Base-by-base conservation (phyloP, 2,888 invertebrate genomes). In the Malachius bipustulatus region DNA sequence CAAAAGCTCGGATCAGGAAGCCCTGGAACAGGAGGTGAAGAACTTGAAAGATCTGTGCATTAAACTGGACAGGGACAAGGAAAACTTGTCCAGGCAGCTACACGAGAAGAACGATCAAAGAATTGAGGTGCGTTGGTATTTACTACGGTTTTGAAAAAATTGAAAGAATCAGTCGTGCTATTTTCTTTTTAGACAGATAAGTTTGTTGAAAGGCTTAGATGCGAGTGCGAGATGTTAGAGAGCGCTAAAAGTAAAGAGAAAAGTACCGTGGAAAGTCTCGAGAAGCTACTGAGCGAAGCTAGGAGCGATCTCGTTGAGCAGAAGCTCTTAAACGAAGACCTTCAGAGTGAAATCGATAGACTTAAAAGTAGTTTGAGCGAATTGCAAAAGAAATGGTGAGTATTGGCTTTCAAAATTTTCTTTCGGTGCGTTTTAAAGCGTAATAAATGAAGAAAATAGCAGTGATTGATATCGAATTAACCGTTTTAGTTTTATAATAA, bases 61-160 rank as follows among this genome's bases (percentile, higher is more conserved):
- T 51, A 68, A 70, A 63, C 51, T 82, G 52, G 72, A 83, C 60
- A 69, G 70, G 56, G 70, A 82, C 63, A 75, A 79, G 55, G 71
- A 80, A 49, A 67, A 69, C 57, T 57, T 77, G 2, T 59, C 67
- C 44, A 64, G 66, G n/a, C 70, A 74, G 41, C 50, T 71, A 1
- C 58, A 8, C 9, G 69, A 70, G 38, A 63, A 66, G 38, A 68
- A 69, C 26, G 60, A 61, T 3, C 47, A 59, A 36, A 62, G 59
- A 45, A 45, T 50, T 11, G 62, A 64, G 53, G 67, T 70, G 52
- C 45, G 47, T 52, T 37, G 16, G 34, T 26, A 38, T 33, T 24
- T 35, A n/a, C n/a, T n/a, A 40, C 3, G 37, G 39, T 43, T 34
- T 19, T 19, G 24, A 19, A 19, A 19, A 8, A 6, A 19, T 8